Percentiles rank a stretch among this genome's conserved stretches.
These are phyloP conservation scores for Troglohyphantes excavatus DNA, from an alignment of 2,888 invertebrate genomes.

Conservation along the genomic window DNA sequence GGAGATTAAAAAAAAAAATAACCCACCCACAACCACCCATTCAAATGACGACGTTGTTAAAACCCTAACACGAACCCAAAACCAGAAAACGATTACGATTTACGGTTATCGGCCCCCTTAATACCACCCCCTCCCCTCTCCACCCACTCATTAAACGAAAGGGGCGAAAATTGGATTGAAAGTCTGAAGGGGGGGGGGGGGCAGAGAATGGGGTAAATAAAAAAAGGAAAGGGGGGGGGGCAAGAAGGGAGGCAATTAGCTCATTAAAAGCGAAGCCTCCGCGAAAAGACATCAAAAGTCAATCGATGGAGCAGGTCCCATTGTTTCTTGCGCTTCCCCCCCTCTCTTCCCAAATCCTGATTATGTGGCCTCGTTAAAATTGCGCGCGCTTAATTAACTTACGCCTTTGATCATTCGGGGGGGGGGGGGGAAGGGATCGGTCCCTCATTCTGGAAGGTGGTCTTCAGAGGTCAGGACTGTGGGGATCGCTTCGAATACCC, in stretches of 20 bases:
- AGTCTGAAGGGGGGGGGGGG: conserved; percentile 21
- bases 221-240: not conserved
- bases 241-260: conserved; percentile 67
- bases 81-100: conserved; percentile 75
- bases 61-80: conserved; percentile 72
- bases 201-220: not conserved
- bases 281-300: conserved; percentile 74
- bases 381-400: conserved; percentile 78
- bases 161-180: conserved; percentile 76
- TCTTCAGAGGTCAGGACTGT: conserved; percentile 31
- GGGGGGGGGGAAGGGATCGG: conserved; percentile 27
- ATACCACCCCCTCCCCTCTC: conserved; percentile 52
- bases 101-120: conserved; percentile 74
- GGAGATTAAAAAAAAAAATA: conserved; percentile 3
- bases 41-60: conserved; percentile 18
- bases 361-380: conserved; percentile 79
- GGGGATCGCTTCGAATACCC: too few species aligned
- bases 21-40: not conserved
- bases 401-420: conserved; percentile 68
- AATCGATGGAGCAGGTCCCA: conserved; percentile 66
- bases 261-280: conserved; percentile 76
- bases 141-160: conserved; percentile 67
- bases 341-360: conserved; percentile 69
- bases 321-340: conserved; percentile 76
- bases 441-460: conserved; percentile 10